Base-by-base conservation (phyloP, 2,113 vertebrate species). In the Muntiacus reevesi region DNA sequence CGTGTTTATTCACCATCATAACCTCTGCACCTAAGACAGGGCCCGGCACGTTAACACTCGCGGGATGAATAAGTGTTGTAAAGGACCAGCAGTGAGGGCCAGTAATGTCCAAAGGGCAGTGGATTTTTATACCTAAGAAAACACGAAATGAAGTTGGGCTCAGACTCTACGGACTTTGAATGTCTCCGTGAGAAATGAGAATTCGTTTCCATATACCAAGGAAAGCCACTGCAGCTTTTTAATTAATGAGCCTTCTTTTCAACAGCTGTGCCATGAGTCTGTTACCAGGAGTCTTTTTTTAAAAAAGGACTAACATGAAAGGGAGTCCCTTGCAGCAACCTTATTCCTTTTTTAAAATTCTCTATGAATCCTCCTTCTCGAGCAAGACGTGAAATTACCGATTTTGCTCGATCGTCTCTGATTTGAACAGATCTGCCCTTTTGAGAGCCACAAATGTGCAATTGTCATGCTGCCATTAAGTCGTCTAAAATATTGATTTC, bases 401-500 rank as follows among this genome's bases (percentile, higher is more conserved):
- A 97, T 87, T 93, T 94, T 93, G 36, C 52, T 93, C 94, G 47
- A 82, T 96, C 96, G 94, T 89, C 59, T 85, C 88, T 86, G 81
- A 91, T 96, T 97, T 97, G 27, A 85, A 94, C 85, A 90, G 90
- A 91, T 43, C 88, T 97, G 91, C 36, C 67, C 89, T 95, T 91
- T 91, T 55, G 71, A 95, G 82, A 91, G 60, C 78, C 96, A 97
- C 94, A 97, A 97, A 97, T 89, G 28, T 79, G 57, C 74, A 83
- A 95, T 93, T 96, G 91, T 98, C 96, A 97, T 74, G 94, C 88
- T 97, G n/a, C 57, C 78, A 93, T 97, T 95, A 94, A 96, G 60
- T 47, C 93, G 88, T 91, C 88, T 87, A 92, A 97, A 98, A 93
- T 96, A 98, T 64, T 82, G 88, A 97, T 97, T 94, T 83, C 60